A percentile compares a stretch with the other conserved stretches of the same genome.
phyloP scores from a whole-genome alignment of 1,140 invertebrate species.

The Zaprionus nigranus region DNA sequence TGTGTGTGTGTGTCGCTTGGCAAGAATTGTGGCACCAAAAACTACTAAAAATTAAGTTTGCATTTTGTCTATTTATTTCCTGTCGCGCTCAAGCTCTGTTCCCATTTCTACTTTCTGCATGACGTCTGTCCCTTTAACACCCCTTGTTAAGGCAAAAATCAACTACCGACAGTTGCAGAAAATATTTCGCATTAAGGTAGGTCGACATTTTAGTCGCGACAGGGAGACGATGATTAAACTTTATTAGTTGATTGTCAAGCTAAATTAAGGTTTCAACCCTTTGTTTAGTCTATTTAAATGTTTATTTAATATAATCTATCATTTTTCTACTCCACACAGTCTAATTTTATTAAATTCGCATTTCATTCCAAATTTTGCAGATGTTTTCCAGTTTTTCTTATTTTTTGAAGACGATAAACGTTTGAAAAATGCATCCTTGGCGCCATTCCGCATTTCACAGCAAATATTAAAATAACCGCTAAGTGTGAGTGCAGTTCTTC shows the following conservation, averaged over 20 bases:
- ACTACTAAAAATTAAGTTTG: constrained; percentile 82
- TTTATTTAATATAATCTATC: no score
- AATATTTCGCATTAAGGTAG: constrained; percentile 48
- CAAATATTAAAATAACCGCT: constrained; percentile 4
- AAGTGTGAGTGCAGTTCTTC: background rate
- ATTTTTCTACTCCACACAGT: no score
- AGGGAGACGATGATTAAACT: no score
- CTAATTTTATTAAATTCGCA: no score
- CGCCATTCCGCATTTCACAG: background rate
- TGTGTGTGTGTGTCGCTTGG: constrained; percentile 39
- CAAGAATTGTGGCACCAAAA: constrained; percentile 73
- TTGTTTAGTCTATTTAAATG: no score
- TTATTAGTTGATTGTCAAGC: background rate
- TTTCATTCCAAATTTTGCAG: no score
- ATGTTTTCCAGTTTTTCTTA: no score
- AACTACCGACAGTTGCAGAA: constrained; percentile 40
- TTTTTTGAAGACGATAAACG: no score
- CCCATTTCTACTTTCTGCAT: constrained; percentile 2
- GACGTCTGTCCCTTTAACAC: background rate
- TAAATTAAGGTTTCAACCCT: no score
- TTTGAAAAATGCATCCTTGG: no score
- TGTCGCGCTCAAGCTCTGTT: constrained; percentile 56
- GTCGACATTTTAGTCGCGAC: constrained; percentile 54
- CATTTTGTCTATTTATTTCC: constrained; percentile 79
- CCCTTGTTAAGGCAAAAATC: constrained; percentile 23